Conservation (phyloP, 2,113 vertebrate species). For the Melanostigma gelatinosum region DNA sequence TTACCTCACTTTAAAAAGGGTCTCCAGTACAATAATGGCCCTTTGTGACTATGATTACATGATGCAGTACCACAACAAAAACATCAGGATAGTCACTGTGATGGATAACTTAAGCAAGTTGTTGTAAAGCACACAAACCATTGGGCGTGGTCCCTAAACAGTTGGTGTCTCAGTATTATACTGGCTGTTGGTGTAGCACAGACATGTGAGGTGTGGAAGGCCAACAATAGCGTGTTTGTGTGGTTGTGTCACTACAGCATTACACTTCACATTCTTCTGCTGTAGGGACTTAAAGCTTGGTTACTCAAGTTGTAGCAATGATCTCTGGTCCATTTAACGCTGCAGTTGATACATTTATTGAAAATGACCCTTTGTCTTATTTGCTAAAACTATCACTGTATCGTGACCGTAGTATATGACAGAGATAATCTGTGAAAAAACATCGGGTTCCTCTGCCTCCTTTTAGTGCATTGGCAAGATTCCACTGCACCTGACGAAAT, state of each 20-base stretch:
- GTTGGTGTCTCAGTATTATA: background rate
- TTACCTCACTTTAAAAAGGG: too few species aligned
- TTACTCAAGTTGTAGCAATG: background rate
- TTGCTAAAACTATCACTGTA: background rate
- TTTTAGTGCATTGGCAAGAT: too few species aligned
- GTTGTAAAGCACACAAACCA: background rate
- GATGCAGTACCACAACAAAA: too few species aligned
- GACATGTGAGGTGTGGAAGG: conserved; percentile 17
- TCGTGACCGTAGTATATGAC: too few species aligned
- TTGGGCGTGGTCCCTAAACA: background rate
- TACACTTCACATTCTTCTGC: conserved; percentile 21
- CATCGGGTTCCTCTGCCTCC: too few species aligned
- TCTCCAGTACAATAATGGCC: background rate
- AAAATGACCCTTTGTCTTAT: background rate
- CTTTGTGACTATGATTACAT: background rate
- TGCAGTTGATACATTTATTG: background rate
- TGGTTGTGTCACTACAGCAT: conserved; percentile 3
- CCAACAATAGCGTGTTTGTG: conserved; percentile 54
- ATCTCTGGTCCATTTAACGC: background rate
- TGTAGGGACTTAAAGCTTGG: background rate
- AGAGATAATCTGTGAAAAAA: too few species aligned
- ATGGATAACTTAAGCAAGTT: background rate
- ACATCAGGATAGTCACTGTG: background rate
- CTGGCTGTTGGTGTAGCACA: background rate
- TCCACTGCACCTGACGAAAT: too few species aligned